Conservation (phyloP, 2,888 invertebrate genomes). For the Pardosa pseudoannulata region DNA sequence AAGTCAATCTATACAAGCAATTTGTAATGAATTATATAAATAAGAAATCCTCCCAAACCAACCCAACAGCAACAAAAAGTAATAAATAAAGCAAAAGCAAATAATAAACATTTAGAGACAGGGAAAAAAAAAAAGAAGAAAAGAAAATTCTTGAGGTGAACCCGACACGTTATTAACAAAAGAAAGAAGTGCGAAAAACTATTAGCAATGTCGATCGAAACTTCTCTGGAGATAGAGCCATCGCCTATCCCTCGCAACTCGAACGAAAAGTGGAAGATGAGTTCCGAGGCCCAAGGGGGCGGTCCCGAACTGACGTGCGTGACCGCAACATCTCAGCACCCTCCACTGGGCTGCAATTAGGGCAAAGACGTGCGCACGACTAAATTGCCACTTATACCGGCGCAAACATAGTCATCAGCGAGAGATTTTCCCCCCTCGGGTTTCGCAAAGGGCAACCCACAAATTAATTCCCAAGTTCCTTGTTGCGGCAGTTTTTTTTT, state of each 20-base stretch:
- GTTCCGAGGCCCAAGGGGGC: constrained; percentile 1
- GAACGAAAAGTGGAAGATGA: not conserved
- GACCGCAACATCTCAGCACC: constrained; percentile 47
- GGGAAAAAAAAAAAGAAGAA: too few relatives aligned
- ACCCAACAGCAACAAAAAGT: too few relatives aligned
- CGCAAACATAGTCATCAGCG: constrained; percentile 66
- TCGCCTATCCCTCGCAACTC: not conserved
- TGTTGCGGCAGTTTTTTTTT: constrained; percentile 18
- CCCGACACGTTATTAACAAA: too few relatives aligned
- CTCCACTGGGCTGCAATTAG: constrained; percentile 32
- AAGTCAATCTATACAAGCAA: too few relatives aligned
- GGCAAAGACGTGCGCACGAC: constrained; percentile 32
- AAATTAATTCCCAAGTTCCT: constrained; percentile 38
- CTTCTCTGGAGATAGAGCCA: constrained; percentile 1
- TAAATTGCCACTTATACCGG: constrained; percentile 56
- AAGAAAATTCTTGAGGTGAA: too few relatives aligned
- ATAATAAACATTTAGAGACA: too few relatives aligned
- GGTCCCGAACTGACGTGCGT: constrained; percentile 29
- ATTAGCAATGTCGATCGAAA: not conserved
- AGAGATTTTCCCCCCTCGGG: not conserved
- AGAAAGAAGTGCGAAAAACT: not conserved
- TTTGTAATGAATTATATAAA: too few relatives aligned
- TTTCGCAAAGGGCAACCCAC: not conserved
- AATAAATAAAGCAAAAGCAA: too few relatives aligned
- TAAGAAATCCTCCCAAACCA: too few relatives aligned